Evolutionary conservation across 2,888 invertebrate species (phyloP).

Genomic region (Muscina levida): DNA sequence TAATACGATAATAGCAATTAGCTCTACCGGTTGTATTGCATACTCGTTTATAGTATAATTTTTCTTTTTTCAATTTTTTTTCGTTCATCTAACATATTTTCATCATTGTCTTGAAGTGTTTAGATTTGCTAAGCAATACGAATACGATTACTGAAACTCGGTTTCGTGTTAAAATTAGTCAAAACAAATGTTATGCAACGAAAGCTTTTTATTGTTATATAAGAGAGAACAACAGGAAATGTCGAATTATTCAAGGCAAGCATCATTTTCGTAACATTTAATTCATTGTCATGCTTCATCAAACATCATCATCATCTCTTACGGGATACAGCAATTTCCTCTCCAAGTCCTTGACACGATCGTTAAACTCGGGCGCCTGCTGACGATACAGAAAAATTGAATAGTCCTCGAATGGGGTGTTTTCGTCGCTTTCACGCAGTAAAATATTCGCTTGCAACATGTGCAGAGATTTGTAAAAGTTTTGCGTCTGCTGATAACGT

Average conservation of each 20-base stretch:
- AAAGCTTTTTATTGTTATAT: slow-evolving; percentile 15
- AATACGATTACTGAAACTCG: too few relatives aligned
- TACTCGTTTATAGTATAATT: too few relatives aligned
- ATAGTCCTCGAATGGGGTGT: slow-evolving; percentile 88
- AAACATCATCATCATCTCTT: slow-evolving; percentile 79
- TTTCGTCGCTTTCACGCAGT: slow-evolving; percentile 82
- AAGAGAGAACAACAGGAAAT: not conserved
- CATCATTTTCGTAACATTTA: slow-evolving; percentile 12
- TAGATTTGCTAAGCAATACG: too few relatives aligned
- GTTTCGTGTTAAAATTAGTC: slow-evolving; percentile 24
- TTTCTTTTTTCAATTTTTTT: too few relatives aligned
- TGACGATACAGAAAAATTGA: slow-evolving; percentile 92
- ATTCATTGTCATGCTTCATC: slow-evolving; percentile 58
- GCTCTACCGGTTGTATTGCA: too few relatives aligned
- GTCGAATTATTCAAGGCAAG: slow-evolving; percentile 7
- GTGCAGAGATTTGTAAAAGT: slow-evolving; percentile 91
- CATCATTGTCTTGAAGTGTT: too few relatives aligned
- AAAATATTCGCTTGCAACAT: slow-evolving; percentile 89
- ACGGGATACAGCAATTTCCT: slow-evolving; percentile 87
- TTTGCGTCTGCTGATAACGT: slow-evolving; percentile 88
- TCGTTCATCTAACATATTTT: too few relatives aligned
- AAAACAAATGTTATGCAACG: slow-evolving; percentile 13
- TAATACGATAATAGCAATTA: too few relatives aligned
- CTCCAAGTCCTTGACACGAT: slow-evolving; percentile 90
- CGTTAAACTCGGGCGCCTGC: slow-evolving; percentile 91